Percentiles rank a stretch among this genome's conserved stretches.
Evolutionary conservation across 2,888 invertebrate species (phyloP).

Genomic region (Cybosia mesomella): DNA sequence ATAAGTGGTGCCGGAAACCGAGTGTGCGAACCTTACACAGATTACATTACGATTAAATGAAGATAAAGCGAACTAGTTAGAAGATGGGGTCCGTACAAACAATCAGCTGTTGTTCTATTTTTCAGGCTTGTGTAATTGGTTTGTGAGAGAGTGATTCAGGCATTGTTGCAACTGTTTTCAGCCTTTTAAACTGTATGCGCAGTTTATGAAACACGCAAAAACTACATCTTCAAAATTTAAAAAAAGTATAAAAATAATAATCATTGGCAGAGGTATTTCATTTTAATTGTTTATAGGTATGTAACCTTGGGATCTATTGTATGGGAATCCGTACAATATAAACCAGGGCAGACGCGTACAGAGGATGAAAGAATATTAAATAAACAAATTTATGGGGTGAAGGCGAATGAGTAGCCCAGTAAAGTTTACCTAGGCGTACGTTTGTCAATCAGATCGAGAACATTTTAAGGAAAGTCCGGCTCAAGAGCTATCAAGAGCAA

Average conservation of each 20-base stretch:
- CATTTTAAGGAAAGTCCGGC: too few species aligned
- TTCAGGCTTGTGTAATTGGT: constrained; percentile 8
- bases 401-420: too few species aligned
- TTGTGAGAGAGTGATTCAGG: not conserved
- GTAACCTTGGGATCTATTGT: not conserved
- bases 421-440: too few species aligned
- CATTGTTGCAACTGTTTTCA: not conserved
- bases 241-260: too few species aligned
- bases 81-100: constrained; percentile 17
- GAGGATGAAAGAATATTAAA: not conserved
- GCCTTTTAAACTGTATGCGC: not conserved
- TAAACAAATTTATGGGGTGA: not conserved
- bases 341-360: not conserved
- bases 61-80: constrained; percentile 15
- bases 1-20: constrained; percentile 40
- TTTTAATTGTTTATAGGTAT: not conserved
- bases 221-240: not conserved
- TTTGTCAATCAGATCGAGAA: too few species aligned
- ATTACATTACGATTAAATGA: constrained; percentile 33
- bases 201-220: not conserved
- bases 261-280: too few species aligned
- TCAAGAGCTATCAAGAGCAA: too few species aligned
- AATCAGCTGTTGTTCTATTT: constrained; percentile 12
- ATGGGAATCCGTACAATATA: not conserved
- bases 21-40: constrained; percentile 44